Conservation (phyloP, 2,113 vertebrate genomes). For the Tetrax tetrax region DNA sequence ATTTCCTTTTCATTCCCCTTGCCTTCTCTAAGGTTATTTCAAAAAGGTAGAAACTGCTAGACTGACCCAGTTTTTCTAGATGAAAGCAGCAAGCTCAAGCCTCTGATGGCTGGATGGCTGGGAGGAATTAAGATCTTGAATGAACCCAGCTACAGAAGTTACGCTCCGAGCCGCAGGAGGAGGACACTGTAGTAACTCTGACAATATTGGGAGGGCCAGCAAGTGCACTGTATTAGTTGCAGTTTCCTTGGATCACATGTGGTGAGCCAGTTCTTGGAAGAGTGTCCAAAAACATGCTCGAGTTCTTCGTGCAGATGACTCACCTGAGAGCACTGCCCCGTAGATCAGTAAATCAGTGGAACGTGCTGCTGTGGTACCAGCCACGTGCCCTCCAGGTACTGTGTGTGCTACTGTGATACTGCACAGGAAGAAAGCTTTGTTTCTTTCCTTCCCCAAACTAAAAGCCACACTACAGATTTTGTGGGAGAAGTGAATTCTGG, state of each 20-base stretch:
- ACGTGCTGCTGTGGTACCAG: background rate
- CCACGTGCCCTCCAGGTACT: background rate
- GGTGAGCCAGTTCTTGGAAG: background rate
- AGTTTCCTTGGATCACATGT: background rate
- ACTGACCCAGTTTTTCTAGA: constrained; percentile 18
- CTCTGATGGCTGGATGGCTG: background rate
- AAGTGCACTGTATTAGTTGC: background rate
- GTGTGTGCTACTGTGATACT: too few species aligned
- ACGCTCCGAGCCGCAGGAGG: background rate
- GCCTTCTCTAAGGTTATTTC: background rate
- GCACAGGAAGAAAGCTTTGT: background rate
- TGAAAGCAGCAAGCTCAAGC: background rate
- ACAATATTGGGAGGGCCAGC: background rate
- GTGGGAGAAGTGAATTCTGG: background rate
- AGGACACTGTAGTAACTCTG: background rate
- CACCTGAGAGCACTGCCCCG: background rate
- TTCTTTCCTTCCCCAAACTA: background rate
- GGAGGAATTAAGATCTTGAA: constrained; percentile 17
- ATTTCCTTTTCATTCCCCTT: background rate
- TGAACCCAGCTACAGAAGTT: background rate
- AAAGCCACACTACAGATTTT: background rate
- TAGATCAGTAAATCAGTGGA: background rate
- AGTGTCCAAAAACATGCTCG: background rate
- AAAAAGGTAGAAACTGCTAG: background rate
- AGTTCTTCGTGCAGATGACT: background rate